These are phyloP conservation scores for Tromatobia lineatoria DNA, from an alignment of 2,888 invertebrate species.

Conservation along the genomic window DNA sequence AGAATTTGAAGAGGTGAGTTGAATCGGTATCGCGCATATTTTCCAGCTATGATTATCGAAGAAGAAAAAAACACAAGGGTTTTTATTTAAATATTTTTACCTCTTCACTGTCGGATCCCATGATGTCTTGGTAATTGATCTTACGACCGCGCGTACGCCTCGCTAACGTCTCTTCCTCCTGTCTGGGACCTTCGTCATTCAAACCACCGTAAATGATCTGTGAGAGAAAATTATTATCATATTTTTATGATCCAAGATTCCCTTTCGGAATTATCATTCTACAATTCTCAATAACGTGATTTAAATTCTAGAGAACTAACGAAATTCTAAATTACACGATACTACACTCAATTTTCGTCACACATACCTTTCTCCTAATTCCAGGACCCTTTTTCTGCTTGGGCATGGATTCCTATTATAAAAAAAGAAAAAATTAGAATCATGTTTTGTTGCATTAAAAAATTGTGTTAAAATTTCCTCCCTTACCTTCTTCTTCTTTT, in stretches of 20 bases:
- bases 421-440: background rate
- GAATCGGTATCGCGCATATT: constrained; percentile 28
- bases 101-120: constrained; percentile 92
- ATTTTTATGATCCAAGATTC: constrained; percentile 28
- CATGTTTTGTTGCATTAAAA: background rate
- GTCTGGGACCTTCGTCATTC: constrained; percentile 79
- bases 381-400: constrained; percentile 70
- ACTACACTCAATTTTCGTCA: background rate
- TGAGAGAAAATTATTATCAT: constrained; percentile 53
- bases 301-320: too few species aligned
- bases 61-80: too few species aligned
- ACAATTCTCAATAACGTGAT: background rate
- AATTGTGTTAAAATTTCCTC: constrained; percentile 6
- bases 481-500: constrained; percentile 72
- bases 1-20: constrained; percentile 37
- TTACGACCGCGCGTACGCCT: constrained; percentile 91
- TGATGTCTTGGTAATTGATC: constrained; percentile 92
- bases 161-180: constrained; percentile 88
- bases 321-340: background rate
- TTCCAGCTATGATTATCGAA: constrained; percentile 43
- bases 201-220: constrained; percentile 85
- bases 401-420: constrained; percentile 67
- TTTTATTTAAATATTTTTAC: constrained; percentile 84
- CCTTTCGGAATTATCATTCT: background rate
- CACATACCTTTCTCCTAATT: constrained; percentile 72